Base-by-base conservation (phyloP, 2,888 invertebrate genomes). In the Nycteola revayana region DNA sequence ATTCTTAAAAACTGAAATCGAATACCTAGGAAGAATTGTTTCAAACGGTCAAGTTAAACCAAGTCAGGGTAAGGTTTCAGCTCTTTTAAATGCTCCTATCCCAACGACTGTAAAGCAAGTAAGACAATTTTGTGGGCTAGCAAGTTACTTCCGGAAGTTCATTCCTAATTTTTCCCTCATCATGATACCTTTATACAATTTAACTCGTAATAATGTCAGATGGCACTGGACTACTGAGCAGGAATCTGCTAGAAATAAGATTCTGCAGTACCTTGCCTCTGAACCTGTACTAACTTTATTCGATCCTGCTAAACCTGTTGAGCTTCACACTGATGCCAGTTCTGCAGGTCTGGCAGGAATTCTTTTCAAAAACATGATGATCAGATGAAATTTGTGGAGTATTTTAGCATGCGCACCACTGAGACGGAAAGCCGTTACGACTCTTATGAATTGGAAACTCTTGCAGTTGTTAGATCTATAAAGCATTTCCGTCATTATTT, bases 71-170 rank as follows among this genome's bases (percentile, higher is more conserved):
- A 58, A 62, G 14, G 20, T 60, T 0, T 25, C 56, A 21, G 60
- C 58, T 0, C 14, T 62, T 3, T 21, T 38, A 1, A 42, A 57
- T 2, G n/a, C 55, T 0, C 38, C 39, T 0, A 4, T 22, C 5
- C 58, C 62, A 0, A 28, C 0, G 7, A 57, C 45, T n/a, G 54
- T 57, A 0, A 58, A 46, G 9, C 49, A 61, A 25, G 48, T 57
- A 0, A 17, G 60, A 0, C 60, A 61, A 10, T 40, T 60, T 8
- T 9, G 48, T 0, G 56, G 56, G 0, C 28, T 55, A 1, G 54
- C 60, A 0, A 50, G 57, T 0, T 60, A 60, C 20, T 58, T 59
- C 25, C 18, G 60, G 0, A 32, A 44, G 0, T 60, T 44, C 8
- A 52, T 62, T 0, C 1, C 35, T 1, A 22, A 20, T 0, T 49